A percentile compares a stretch with the other conserved stretches of the same genome.
These are phyloP conservation scores for Polyodon spathula DNA, from an alignment of 2,113 vertebrate species.

Conservation along the genomic window DNA sequence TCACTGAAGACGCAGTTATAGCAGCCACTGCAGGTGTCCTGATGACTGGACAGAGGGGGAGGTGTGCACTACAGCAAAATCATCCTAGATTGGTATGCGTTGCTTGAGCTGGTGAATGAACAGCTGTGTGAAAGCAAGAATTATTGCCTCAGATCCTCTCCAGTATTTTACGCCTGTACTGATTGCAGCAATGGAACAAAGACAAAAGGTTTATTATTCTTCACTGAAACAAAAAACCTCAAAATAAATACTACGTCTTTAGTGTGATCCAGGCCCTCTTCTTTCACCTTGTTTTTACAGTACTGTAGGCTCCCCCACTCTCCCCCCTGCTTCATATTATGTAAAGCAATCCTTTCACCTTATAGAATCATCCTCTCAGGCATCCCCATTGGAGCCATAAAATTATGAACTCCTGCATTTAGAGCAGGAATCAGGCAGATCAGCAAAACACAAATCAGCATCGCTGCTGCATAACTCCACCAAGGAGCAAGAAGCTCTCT, in stretches of 20 bases:
- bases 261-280: too few species aligned
- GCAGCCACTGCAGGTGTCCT: constrained; percentile 1
- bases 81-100: neutral
- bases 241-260: too few species aligned
- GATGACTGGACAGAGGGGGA: neutral
- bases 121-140: neutral
- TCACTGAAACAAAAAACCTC: neutral
- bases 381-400: neutral
- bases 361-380: neutral
- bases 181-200: neutral
- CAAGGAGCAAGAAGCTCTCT: neutral
- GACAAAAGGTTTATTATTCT: neutral
- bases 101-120: neutral
- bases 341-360: neutral
- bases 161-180: neutral
- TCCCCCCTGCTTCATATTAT: too few species aligned
- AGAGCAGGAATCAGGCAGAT: neutral
- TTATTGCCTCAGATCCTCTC: neutral
- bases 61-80: neutral
- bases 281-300: too few species aligned
- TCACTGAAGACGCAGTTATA: neutral
- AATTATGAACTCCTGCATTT: neutral
- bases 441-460: neutral
- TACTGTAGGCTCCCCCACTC: too few species aligned
- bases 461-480: neutral